A percentile compares a stretch with the other conserved stretches of the same genome.
Evolutionary conservation across 2,888 invertebrate genomes (phyloP).

Genomic region (Cyrtodaria siliqua): DNA sequence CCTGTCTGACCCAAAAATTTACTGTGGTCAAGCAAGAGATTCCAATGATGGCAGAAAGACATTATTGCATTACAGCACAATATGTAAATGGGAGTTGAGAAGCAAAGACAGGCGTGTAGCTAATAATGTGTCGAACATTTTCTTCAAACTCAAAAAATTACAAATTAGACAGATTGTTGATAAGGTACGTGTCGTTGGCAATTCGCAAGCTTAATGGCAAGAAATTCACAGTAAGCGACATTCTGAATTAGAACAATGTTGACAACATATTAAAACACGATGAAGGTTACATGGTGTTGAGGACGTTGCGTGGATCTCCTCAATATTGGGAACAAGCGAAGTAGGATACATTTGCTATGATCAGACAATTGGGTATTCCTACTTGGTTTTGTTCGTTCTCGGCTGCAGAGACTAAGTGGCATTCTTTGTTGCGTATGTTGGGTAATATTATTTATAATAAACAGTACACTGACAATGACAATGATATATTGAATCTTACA

Average conservation of each 20-base stretch:
- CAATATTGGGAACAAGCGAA: conserved; percentile 61
- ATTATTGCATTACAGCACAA: conserved; percentile 15
- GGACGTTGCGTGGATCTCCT: conserved; percentile 55
- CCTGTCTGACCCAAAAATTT: conserved; percentile 29
- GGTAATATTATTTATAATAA: conserved; percentile 18
- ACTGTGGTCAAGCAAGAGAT: conserved; percentile 28
- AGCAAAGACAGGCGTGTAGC: conserved; percentile 42
- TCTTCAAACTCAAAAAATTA: conserved; percentile 42
- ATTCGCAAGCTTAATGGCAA: conserved; percentile 36
- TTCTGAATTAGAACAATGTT: conserved; percentile 15
- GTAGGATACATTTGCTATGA: conserved; percentile 67
- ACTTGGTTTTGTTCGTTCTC: conserved; percentile 36
- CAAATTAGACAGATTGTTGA: conserved; percentile 41
- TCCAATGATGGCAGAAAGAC: background rate
- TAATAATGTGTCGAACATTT: conserved; percentile 27
- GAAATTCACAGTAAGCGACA: conserved; percentile 30
- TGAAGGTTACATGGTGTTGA: conserved; percentile 55
- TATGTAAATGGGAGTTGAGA: conserved; percentile 39
- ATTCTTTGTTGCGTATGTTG: conserved; percentile 32
- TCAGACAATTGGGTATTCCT: conserved; percentile 37
- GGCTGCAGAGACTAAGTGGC: conserved; percentile 67
- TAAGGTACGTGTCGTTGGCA: conserved; percentile 25
- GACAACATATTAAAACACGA: conserved; percentile 34
- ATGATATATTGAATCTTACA: conserved; percentile 18
- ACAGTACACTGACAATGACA: conserved; percentile 11